phyloP scores from a whole-genome alignment of 2,888 invertebrate species.

The Nephrotoma flavescens region DNA sequence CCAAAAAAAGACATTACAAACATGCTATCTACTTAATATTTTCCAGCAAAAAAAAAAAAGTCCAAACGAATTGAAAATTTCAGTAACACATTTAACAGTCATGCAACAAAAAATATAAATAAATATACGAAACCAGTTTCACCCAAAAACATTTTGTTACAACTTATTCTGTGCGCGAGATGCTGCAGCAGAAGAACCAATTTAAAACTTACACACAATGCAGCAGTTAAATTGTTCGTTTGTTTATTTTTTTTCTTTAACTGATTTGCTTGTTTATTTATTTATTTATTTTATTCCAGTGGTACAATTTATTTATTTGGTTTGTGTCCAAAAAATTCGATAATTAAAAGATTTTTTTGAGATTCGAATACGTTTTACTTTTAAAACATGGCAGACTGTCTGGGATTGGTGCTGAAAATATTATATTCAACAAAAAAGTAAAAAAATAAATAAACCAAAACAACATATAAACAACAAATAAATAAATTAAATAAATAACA shows the following conservation, averaged over 20 bases:
- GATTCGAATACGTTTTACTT: background rate
- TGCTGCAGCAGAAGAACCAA: background rate
- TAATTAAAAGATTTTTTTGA: background rate
- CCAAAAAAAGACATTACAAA: background rate
- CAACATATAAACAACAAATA: background rate
- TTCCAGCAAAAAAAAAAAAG: background rate
- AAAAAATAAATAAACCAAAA: background rate
- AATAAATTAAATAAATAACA: background rate
- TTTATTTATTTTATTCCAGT: background rate
- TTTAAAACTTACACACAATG: background rate
- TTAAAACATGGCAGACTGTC: background rate
- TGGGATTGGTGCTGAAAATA: background rate
- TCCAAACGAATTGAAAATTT: background rate
- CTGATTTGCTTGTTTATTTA: background rate
- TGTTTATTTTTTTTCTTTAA: background rate
- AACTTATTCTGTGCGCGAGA: background rate
- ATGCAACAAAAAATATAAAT: background rate
- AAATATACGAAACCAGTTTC: background rate
- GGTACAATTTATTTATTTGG: background rate
- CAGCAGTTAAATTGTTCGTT: background rate
- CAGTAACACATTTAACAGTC: background rate
- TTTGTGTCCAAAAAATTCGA: background rate
- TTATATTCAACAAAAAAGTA: background rate
- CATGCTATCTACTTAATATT: background rate
- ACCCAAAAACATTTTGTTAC: background rate